Evolutionary conservation across 2,797 vertebrate species (phyloP), one percentile per base, ranked within the genome.

Genomic region (Erethizon dorsatum): DNA sequence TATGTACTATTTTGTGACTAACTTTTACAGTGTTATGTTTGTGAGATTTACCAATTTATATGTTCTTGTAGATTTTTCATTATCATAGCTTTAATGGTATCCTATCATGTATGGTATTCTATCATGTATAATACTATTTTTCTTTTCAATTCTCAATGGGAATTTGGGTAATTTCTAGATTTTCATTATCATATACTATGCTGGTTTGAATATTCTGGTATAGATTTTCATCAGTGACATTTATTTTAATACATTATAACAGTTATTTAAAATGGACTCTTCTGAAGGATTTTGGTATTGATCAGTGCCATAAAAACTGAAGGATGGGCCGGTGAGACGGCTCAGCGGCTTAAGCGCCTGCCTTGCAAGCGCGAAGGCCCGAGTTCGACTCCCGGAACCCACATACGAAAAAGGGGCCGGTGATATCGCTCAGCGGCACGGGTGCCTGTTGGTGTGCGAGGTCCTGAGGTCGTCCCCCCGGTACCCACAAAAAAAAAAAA

Each of bases 191-290:
- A 78, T 20, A 3, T 57, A 8, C 67, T 82, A 67, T 80, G 26
- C 41, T 84, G 18, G 75, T 69, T 31, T 45, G 18, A 90, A 57
- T 83, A 22, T 78, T 83, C 59, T 45, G 41, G 37, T 37, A 26
- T 33, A 52, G 33, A 85, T 78, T 87, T 87, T 90, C 20, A 47
- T 24, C 71, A 56, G 12, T 63, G 45, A 24, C 67, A 41, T 85
- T 91, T 96, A 56, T 45, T 88, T 57, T 90, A 86, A 26, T 78
- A 45, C 83, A 6, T 69, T 63, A 20, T 87, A 54, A 73, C n/a
- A 87, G 7, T 63, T 82, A 52, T 47, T 91, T 93, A 22, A 71
- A 86, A 92, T 61, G 54, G 37, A 73, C 82, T 69, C 50, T 91
- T 73, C 45, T 82, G 45, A 24, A 92, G 59, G 37, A 50, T 83